phyloP scores from a whole-genome alignment of 2,113 vertebrate species.

The Malurus cyaneus region DNA sequence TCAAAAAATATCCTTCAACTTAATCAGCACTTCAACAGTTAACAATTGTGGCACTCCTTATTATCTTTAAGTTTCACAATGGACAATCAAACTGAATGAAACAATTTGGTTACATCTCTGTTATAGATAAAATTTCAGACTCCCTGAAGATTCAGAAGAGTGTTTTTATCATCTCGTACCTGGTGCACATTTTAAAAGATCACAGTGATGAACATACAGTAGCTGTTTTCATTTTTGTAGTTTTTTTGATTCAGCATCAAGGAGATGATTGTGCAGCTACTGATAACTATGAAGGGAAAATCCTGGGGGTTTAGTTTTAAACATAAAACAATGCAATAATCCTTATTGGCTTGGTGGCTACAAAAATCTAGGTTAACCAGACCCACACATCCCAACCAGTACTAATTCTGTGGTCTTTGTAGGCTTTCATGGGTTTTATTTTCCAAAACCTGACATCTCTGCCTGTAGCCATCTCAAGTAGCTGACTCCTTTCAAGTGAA shows the following conservation, averaged over 20 bases:
- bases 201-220: slow-evolving; percentile 33
- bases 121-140: slow-evolving; percentile 46
- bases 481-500: not conserved
- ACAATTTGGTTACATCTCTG: not conserved
- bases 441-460: not conserved
- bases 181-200: slow-evolving; percentile 40
- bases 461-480: not conserved
- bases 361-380: slow-evolving; percentile 22
- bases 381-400: not conserved
- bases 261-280: slow-evolving; percentile 39
- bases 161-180: slow-evolving; percentile 23
- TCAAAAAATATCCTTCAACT: not conserved
- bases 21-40: not conserved
- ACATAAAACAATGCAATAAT: slow-evolving; percentile 15
- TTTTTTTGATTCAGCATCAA: slow-evolving; percentile 55
- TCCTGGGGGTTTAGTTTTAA: slow-evolving; percentile 21
- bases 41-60: not conserved
- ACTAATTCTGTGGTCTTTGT: not conserved
- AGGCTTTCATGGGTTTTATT: not conserved
- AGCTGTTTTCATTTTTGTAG: slow-evolving; percentile 22
- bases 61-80: slow-evolving; percentile 19
- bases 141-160: slow-evolving; percentile 14
- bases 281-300: slow-evolving; percentile 47
- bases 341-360: not conserved
- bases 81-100: slow-evolving; percentile 8